These are phyloP conservation scores for Zosterops lateralis DNA, from an alignment of 2,113 vertebrate species.

Conservation along the genomic window DNA sequence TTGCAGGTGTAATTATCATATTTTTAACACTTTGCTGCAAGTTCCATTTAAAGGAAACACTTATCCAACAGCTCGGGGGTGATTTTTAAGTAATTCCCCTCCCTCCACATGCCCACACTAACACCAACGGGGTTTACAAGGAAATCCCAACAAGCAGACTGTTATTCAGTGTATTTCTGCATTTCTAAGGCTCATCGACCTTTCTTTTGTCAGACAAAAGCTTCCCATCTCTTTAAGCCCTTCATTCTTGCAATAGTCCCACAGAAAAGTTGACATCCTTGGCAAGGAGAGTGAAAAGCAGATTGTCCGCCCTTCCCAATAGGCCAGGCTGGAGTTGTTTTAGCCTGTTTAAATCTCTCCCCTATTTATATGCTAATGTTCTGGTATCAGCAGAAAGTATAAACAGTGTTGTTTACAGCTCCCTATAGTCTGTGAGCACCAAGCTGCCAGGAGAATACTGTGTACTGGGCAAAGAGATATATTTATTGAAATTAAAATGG, in stretches of 20 bases:
- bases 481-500: conserved; percentile 46
- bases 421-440: conserved; percentile 32
- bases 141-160: conserved; percentile 49
- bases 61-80: not conserved
- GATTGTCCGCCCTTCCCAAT: conserved; percentile 34
- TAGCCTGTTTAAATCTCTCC: conserved; percentile 62
- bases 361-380: conserved; percentile 63
- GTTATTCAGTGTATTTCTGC: conserved; percentile 60
- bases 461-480: conserved; percentile 20
- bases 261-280: conserved; percentile 63
- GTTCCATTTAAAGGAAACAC: not conserved
- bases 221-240: conserved; percentile 55
- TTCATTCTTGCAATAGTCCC: conserved; percentile 50
- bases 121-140: not conserved
- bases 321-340: conserved; percentile 52
- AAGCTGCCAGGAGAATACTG: conserved; percentile 38
- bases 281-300: conserved; percentile 58
- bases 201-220: conserved; percentile 64
- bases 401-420: conserved; percentile 65
- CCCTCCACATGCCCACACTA: not conserved
- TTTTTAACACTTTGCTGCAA: not conserved
- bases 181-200: conserved; percentile 64
- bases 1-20: not conserved
- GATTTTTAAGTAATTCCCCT: conserved; percentile 21
- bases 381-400: conserved; percentile 53